Conservation (phyloP, 2,888 invertebrate species). For the Odiellus spinosus region DNA sequence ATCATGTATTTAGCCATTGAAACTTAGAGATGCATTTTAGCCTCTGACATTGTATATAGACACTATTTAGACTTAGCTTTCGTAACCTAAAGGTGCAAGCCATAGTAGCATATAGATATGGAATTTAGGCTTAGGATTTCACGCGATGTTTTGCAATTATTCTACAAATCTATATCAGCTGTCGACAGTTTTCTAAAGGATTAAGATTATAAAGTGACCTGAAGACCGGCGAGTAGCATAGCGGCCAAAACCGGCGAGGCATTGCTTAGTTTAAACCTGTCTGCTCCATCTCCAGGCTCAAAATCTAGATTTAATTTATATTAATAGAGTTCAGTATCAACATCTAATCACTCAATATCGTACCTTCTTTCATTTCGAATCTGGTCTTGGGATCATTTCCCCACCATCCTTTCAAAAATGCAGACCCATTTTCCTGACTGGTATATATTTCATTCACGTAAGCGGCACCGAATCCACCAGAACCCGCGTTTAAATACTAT, state of each 20-base stretch:
- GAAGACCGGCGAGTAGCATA: slow-evolving; percentile 29
- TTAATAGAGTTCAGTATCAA: slow-evolving; percentile 1
- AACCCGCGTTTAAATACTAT: slow-evolving; percentile 36
- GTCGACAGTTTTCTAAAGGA: neutral
- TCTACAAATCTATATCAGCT: no score
- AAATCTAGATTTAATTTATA: slow-evolving; percentile 26
- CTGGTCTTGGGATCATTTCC: slow-evolving; percentile 35
- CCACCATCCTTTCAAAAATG: slow-evolving; percentile 37
- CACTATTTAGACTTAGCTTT: no score
- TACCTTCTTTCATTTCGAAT: slow-evolving; percentile 37
- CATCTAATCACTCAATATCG: slow-evolving; percentile 6
- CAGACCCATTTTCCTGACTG: slow-evolving; percentile 13
- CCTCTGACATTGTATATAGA: no score
- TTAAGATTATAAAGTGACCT: slow-evolving; percentile 10
- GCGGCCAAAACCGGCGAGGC: slow-evolving; percentile 36
- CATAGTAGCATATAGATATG: no score
- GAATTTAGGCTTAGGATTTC: no score
- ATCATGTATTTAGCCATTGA: no score
- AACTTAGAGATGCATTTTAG: no score
- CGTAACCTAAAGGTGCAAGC: no score
- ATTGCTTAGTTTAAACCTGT: slow-evolving; percentile 37
- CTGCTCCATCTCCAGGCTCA: slow-evolving; percentile 33
- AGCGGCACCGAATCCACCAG: slow-evolving; percentile 36
- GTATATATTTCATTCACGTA: slow-evolving; percentile 36
- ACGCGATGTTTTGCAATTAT: no score